Evolutionary conservation across 2,888 invertebrate species (phyloP).

Genomic region (Eupithecia tripunctaria): DNA sequence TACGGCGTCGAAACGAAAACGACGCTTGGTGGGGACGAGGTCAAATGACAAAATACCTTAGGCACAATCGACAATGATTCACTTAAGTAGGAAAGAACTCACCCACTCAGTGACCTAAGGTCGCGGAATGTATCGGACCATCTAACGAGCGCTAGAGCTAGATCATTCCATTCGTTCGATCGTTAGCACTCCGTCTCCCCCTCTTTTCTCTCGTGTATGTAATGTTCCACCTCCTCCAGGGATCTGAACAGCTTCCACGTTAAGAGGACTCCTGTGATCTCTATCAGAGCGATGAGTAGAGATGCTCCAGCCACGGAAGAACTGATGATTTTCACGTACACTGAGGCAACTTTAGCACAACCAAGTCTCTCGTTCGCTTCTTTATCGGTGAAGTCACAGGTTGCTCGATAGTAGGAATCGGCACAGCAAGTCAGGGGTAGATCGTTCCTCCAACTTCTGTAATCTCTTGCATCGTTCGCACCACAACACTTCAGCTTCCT

Average conservation of each 20-base stretch:
- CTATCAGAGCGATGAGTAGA: constrained; percentile 68
- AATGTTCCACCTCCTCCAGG: constrained; percentile 77
- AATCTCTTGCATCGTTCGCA: constrained; percentile 78
- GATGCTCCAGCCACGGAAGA: constrained; percentile 77
- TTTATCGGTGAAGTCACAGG: constrained; percentile 79
- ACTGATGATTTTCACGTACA: constrained; percentile 79
- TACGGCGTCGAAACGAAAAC: constrained; percentile 55
- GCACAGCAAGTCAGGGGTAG: constrained; percentile 75
- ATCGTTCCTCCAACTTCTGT: constrained; percentile 78
- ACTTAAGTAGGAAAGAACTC: constrained; percentile 68
- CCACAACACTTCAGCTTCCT: constrained; percentile 77
- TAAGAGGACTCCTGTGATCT: constrained; percentile 70
- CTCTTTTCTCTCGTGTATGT: constrained; percentile 77
- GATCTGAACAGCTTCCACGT: constrained; percentile 77
- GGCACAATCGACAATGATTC: constrained; percentile 55
- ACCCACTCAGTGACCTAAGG: constrained; percentile 60
- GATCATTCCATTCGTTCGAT: constrained; percentile 53
- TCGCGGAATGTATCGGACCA: constrained; percentile 49
- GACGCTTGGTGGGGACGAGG: constrained; percentile 70
- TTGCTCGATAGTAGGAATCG: constrained; percentile 76
- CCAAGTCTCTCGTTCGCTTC: constrained; percentile 79
- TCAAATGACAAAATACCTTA: constrained; percentile 62
- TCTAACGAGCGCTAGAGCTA: constrained; percentile 52
- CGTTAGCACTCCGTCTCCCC: constrained; percentile 79
- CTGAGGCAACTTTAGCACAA: constrained; percentile 80